Conservation (phyloP, 2,888 invertebrate genomes). For the Elysia crispata region DNA sequence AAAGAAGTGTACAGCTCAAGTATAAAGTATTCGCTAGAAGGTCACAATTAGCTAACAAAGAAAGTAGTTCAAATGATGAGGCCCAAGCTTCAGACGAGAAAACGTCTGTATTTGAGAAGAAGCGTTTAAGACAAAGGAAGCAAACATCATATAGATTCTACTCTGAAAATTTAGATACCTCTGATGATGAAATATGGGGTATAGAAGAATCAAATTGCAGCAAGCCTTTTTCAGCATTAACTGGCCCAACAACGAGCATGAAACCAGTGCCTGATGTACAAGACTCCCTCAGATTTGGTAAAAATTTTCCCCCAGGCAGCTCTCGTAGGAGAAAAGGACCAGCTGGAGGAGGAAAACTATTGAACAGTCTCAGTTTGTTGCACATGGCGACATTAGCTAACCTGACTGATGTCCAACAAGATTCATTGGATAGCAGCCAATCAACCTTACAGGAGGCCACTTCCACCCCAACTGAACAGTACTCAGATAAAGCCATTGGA, state of each 20-base stretch:
- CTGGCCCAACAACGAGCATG: neutral
- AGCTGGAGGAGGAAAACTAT: conserved; percentile 56
- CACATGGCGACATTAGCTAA: conserved; percentile 73
- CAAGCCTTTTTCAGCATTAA: neutral
- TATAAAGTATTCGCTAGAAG: no score
- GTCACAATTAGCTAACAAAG: no score
- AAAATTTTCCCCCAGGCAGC: conserved; percentile 15
- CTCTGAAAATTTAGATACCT: conserved; percentile 27
- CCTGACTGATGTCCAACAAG: conserved; percentile 57
- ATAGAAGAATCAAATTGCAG: neutral
- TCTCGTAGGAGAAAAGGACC: conserved; percentile 22
- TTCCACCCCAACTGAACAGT: conserved; percentile 56
- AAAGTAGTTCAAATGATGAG: conserved; percentile 48
- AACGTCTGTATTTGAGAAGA: neutral
- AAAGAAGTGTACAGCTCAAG: no score
- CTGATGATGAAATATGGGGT: conserved; percentile 29
- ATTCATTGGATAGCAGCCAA: conserved; percentile 42
- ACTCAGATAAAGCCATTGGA: conserved; percentile 30
- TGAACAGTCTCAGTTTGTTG: conserved; percentile 67
- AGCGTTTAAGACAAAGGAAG: conserved; percentile 40
- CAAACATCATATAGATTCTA: conserved; percentile 32
- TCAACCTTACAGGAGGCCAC: conserved; percentile 51
- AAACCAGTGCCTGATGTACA: no score
- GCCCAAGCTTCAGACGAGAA: neutral
- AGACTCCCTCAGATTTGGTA: neutral